Evolutionary conservation across 1,140 invertebrate genomes (phyloP), one percentile per base, ranked within the genome.

Genomic region (Platyura marginata): DNA sequence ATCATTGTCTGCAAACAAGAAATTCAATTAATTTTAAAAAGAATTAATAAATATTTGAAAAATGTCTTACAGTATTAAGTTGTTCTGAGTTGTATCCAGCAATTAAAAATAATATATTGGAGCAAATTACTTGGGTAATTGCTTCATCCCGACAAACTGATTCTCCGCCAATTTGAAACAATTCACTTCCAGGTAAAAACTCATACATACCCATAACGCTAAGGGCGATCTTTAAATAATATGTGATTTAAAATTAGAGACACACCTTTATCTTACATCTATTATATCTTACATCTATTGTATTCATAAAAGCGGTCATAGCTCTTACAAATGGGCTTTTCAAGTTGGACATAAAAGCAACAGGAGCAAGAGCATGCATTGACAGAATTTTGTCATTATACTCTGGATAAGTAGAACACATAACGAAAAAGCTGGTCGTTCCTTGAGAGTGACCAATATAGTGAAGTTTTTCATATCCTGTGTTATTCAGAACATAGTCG

Each of bases 361-460:
- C 63, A 2, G 79, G 80, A 11, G 74, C 79, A 43, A 83, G 59
- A 29, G 74, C 71, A 41, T 79, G 66, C 66, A 70, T 68, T 43
- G 56, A 18, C n/a, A 55, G 56, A 15, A 76, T 53, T 52, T 81
- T 75, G 22, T 70, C 60, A 47, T 77, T 79, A 48, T 81, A 83
- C 39, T 75, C 66, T 0, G 80, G 74, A 11, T 62, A 59, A 20
- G 65, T 65, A 11, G 73, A 73, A 13, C 67, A 56, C 69, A 81
- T 71, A 1, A 79, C 73, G 51, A 70, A 79, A 42, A 68, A 69
- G 0, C 61, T 47, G 0, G 67, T 69, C 2, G 75, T 79, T 13
- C 81, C 82, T 62, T 83, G 74, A 1, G 75, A 78, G 40, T 34
- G 41, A 2, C 74, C 76, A 25, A 75, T 54, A 32, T 73, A 76